A percentile compares a stretch with the other conserved stretches of the same genome.
Conservation (phyloP, 2,888 invertebrate species). For the Lithophane leautieri region DNA sequence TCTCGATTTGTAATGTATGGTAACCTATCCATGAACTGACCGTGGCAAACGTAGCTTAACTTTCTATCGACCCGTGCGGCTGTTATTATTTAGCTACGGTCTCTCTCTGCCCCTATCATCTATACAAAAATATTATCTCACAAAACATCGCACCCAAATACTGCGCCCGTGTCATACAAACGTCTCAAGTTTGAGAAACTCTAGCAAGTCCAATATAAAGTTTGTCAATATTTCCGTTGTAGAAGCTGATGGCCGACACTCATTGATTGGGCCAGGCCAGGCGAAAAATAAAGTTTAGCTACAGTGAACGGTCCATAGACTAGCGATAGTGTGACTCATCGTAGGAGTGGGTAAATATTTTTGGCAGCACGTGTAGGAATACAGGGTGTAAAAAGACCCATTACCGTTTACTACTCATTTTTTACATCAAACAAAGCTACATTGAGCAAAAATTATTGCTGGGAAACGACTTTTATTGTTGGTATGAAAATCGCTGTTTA, state of each 20-base stretch:
- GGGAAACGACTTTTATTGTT: no score
- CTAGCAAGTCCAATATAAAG: conserved; percentile 82
- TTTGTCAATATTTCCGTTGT: conserved; percentile 86
- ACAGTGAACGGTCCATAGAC: conserved; percentile 64
- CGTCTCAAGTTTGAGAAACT: conserved; percentile 69
- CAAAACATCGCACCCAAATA: conserved; percentile 53
- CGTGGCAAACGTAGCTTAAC: no score
- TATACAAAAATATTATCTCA: conserved; percentile 12
- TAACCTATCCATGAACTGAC: no score
- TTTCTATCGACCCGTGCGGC: no score
- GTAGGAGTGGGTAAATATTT: not conserved
- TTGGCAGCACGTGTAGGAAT: not conserved
- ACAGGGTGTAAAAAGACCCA: not conserved
- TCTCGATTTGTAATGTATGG: no score
- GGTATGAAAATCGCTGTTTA: no score
- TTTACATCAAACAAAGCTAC: not conserved
- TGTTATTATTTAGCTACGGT: no score
- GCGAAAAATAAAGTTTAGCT: conserved; percentile 83
- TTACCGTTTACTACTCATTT: not conserved
- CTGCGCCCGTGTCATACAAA: conserved; percentile 54
- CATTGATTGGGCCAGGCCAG: conserved; percentile 83
- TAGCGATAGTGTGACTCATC: conserved; percentile 46
- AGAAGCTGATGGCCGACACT: conserved; percentile 78
- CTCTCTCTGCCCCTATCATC: not conserved
- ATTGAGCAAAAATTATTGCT: no score